Base-by-base conservation (phyloP, 2,888 invertebrate species). In the Notodonta dromedarius region DNA sequence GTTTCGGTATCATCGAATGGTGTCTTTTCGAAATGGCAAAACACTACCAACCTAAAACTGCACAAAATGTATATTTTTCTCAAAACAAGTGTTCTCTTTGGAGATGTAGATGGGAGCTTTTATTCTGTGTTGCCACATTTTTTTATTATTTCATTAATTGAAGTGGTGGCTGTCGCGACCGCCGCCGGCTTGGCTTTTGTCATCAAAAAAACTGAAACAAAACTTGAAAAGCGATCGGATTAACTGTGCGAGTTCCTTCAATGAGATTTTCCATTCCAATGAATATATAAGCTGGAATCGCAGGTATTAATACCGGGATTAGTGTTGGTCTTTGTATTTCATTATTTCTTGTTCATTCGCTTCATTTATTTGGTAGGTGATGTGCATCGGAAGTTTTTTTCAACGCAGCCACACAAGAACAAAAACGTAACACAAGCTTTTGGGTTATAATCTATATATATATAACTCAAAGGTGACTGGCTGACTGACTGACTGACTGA, bases 101-200 rank as follows among this genome's bases (percentile, higher is more conserved):
- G 1, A 7, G 35, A 6, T 65, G 61, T 60, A 65, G 53, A 64
- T 65, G 65, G 13, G 12, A 32, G 13, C 24, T 52, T 12, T 52
- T 52, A 52, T 52, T 52, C 16, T 50, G 59, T 70, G 72, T 68
- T 73, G 71, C 74, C 71, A 74, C 65, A 63, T 70, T 70, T 73
- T 73, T 78, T 77, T 81, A 81, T 81, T 79, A 79, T 80, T 79
- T 82, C 67, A 82, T 80, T 82, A 83, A 79, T 76, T 77, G 76
- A 78, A 83, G 76, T 78, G 74, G 70, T 68, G 62, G 70, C 70
- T 57, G 67, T 69, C 62, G 67, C 69, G 59, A 66, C 71, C 65
- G 62, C 69, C 66, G 55, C 61, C 39, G 67, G 65, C 58, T 63
- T 67, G 63, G 65, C 64, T 72, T 78, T 79, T 78, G 71, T 71